These are phyloP conservation scores for Ashinkailepas kermadecensis DNA, from an alignment of 2,888 invertebrate species.

Conservation along the genomic window DNA sequence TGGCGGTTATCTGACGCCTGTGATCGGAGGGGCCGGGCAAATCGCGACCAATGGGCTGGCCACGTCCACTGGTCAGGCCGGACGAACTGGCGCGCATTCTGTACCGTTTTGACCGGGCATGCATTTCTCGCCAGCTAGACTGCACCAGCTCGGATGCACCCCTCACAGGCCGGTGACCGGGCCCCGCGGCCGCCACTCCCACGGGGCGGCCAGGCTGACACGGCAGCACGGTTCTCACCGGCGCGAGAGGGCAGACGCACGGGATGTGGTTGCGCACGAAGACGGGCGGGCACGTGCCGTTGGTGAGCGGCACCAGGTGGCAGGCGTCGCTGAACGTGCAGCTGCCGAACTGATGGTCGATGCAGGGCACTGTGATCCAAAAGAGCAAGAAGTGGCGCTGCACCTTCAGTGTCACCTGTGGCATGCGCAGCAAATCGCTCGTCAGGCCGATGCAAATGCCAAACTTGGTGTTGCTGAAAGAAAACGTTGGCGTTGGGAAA, in stretches of 20 bases:
- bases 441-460: background rate
- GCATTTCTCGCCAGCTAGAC: too few species aligned
- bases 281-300: background rate
- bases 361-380: background rate
- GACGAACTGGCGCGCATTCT: too few species aligned
- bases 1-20: too few species aligned
- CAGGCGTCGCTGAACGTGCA: background rate
- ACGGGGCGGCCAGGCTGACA: too few species aligned
- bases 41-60: too few species aligned
- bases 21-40: too few species aligned
- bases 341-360: background rate
- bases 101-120: too few species aligned
- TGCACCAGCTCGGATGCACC: too few species aligned
- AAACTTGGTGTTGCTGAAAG: background rate
- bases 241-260: background rate
- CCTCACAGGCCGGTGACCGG: too few species aligned
- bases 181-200: too few species aligned
- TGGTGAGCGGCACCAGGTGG: background rate
- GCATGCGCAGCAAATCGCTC: background rate
- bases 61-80: too few species aligned
- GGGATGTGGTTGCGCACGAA: background rate
- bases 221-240: background rate
- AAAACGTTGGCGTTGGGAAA: background rate
- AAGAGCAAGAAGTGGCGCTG: background rate
- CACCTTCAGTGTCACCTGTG: background rate